Conservation (phyloP, 2,888 invertebrate genomes). For the Spialia ferax region DNA sequence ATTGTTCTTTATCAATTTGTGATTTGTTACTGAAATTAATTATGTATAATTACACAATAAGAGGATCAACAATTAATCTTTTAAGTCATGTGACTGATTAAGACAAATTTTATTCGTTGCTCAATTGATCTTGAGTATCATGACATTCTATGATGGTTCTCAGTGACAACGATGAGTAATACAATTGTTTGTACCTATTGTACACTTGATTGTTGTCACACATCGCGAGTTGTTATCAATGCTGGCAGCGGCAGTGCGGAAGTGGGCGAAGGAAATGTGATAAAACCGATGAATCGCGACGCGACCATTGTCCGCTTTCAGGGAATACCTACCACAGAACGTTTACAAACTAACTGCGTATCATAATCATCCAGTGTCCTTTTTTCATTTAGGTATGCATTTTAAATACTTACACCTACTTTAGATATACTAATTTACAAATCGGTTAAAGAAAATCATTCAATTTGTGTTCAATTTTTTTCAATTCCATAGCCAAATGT, state of each 20-base stretch:
- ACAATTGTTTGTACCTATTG: conserved; percentile 26
- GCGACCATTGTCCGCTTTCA: conserved; percentile 65
- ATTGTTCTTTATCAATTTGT: conserved; percentile 18
- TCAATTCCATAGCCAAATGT: too few relatives aligned
- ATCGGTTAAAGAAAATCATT: too few relatives aligned
- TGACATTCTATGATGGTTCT: conserved; percentile 8
- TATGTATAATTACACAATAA: conserved; percentile 16
- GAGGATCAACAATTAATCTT: conserved; percentile 9
- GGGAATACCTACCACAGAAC: conserved; percentile 47
- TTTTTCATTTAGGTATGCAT: too few relatives aligned
- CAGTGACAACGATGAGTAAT: conserved; percentile 15
- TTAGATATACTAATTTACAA: too few relatives aligned
- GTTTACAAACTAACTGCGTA: conserved; percentile 30
- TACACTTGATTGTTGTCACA: conserved; percentile 38
- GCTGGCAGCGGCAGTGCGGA: conserved; percentile 67
- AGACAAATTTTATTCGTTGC: not conserved
- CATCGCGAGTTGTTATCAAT: conserved; percentile 62
- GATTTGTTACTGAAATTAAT: conserved; percentile 2
- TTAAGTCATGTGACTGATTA: conserved; percentile 24
- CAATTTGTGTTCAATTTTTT: too few relatives aligned
- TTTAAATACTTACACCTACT: too few relatives aligned
- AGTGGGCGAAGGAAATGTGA: conserved; percentile 76
- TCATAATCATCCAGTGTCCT: too few relatives aligned
- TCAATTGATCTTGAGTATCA: conserved; percentile 1
- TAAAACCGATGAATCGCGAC: conserved; percentile 70